These are phyloP conservation scores for Xenus cinereus DNA, from an alignment of 2,113 vertebrate genomes.

Conservation along the genomic window DNA sequence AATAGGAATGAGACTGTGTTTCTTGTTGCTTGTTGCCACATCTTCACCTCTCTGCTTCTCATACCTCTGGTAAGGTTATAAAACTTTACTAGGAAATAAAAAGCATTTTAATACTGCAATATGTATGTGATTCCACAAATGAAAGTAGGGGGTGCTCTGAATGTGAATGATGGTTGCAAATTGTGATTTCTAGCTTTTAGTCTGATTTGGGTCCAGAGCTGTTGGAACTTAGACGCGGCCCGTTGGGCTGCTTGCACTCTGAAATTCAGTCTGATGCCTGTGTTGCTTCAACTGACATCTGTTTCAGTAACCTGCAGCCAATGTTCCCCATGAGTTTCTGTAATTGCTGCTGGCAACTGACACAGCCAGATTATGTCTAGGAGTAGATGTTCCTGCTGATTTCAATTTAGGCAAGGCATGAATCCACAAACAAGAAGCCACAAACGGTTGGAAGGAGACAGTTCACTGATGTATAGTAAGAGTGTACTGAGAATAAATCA, in stretches of 20 bases:
- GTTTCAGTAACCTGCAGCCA: constrained; percentile 44
- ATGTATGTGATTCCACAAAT: background rate
- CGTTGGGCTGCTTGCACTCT: background rate
- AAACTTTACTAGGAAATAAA: background rate
- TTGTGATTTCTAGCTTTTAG: background rate
- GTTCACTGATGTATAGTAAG: background rate
- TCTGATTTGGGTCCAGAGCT: background rate
- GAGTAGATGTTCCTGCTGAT: constrained; percentile 61
- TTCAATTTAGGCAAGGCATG: constrained; percentile 60
- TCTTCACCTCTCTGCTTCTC: background rate
- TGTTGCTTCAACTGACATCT: constrained; percentile 55
- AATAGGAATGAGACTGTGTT: background rate
- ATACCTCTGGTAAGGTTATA: background rate
- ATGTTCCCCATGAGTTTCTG: constrained; percentile 28
- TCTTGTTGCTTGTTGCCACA: background rate
- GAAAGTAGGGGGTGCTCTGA: background rate
- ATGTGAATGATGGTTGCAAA: background rate
- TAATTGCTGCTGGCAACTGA: constrained; percentile 57
- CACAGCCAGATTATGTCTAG: constrained; percentile 36
- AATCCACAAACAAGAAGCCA: constrained; percentile 43
- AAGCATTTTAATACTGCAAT: background rate
- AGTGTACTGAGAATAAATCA: background rate
- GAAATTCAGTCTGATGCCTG: background rate
- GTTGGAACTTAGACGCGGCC: background rate
- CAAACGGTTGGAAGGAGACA: background rate